Percentiles rank a stretch among this genome's conserved stretches.
phyloP scores from a whole-genome alignment of 2,797 vertebrate species.

The Chromis chromis region DNA sequence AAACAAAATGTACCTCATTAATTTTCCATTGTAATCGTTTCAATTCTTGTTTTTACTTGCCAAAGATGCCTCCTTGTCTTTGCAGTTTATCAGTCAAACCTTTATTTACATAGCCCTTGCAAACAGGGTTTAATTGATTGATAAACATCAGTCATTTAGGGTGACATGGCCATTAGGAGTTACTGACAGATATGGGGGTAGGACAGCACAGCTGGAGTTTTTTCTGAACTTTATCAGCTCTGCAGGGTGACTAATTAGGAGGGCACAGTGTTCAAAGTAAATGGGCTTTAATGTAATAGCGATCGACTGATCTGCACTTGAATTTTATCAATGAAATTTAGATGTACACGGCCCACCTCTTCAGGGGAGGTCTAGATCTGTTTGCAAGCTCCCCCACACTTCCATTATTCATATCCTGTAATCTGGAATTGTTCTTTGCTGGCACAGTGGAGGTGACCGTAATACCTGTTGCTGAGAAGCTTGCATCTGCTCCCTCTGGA shows the following conservation, averaged over 20 bases:
- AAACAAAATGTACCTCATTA: background rate
- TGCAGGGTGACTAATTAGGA: constrained; percentile 36
- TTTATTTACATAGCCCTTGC: background rate
- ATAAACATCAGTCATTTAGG: background rate
- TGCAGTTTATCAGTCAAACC: background rate
- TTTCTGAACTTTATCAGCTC: constrained; percentile 45
- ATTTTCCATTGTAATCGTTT: background rate
- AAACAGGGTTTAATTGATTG: background rate
- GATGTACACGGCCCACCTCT: background rate
- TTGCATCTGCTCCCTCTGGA: constrained; percentile 32
- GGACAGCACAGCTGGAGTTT: constrained; percentile 23
- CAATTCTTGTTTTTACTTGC: background rate
- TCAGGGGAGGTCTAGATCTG: background rate
- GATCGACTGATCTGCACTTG: constrained; percentile 15
- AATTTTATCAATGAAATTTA: constrained; percentile 24
- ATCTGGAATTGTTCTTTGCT: constrained; percentile 20
- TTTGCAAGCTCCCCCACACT: background rate
- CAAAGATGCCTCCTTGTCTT: background rate
- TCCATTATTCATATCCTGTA: constrained; percentile 36
- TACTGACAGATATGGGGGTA: constrained; percentile 27
- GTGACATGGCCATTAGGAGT: constrained; percentile 7
- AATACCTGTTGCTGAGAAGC: constrained; percentile 54
- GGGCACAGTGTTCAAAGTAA: constrained; percentile 14
- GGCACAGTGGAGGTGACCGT: constrained; percentile 26
- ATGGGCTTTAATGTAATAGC: constrained; percentile 20